Evolutionary conservation across 2,797 vertebrate genomes (phyloP).

Genomic region (Eremophila alpestris): DNA sequence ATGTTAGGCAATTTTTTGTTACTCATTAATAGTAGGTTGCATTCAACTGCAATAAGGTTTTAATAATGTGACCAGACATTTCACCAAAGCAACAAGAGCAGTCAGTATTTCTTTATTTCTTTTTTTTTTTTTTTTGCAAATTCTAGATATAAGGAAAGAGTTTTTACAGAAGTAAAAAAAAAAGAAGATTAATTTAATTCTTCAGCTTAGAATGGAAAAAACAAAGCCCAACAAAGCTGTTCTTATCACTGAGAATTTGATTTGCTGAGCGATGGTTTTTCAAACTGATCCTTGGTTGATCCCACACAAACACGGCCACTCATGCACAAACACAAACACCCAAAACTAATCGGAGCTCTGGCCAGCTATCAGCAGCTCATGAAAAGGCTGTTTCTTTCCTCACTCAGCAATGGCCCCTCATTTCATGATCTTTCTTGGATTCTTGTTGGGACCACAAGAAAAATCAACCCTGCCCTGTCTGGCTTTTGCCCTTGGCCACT

Average conservation of each 20-base stretch:
- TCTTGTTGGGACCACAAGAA: not conserved
- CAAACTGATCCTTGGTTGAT: not conserved
- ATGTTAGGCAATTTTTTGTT: not conserved
- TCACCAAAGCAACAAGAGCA: not conserved
- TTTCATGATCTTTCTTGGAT: not conserved
- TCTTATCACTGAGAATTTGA: not conserved
- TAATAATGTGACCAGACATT: not conserved
- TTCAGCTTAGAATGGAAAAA: not conserved
- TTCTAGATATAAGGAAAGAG: not conserved
- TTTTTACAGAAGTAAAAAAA: not conserved
- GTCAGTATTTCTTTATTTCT: not conserved
- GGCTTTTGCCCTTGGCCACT: fast-evolving
- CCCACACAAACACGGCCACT: not conserved
- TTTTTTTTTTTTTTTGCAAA: not conserved
- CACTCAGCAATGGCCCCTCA: not conserved
- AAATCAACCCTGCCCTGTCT: not conserved
- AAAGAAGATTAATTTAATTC: not conserved
- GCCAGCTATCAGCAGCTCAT: not conserved
- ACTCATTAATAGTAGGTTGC: not conserved
- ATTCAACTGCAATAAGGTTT: not conserved
- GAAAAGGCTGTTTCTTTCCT: conserved; percentile 4
- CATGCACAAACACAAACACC: not conserved
- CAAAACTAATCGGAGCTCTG: not conserved
- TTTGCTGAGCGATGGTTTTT: not conserved
- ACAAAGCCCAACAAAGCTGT: not conserved